Base-by-base conservation (phyloP, 2,888 invertebrate species). In the Mesorhabditis spiculigera region DNA sequence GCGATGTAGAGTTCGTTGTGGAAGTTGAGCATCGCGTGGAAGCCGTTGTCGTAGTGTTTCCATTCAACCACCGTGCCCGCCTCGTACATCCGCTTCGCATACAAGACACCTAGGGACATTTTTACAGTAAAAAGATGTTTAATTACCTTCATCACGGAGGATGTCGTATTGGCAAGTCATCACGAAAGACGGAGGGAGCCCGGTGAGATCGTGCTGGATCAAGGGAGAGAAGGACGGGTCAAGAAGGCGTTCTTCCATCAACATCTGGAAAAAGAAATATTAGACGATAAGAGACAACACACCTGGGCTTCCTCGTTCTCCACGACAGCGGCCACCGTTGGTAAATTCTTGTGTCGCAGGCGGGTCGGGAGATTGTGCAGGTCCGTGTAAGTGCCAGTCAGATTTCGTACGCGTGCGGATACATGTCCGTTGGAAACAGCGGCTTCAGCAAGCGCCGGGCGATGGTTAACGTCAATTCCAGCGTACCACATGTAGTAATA, bases 81-180 rank as follows among this genome's bases (percentile, higher is more conserved):
- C 42, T 69, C 71, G 72, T 76, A 67, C 65, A 87, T 75, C 71
- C 87, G 74, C 44, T 84, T 76, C 0, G 84, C 85, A 71, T 87
- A 87, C 82, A 87, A 84, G 5, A 86, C 63, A 61, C 58, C 58
- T 50, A 50, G n/a, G 3, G n/a, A n/a, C 1, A 50, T n/a, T 13
- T 50, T 50, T 50, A 50, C 58, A 10, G n/a, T n/a, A 10, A 50
- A n/a, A 50, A 50, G n/a, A 50, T 13, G 10, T 50, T 50, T 50
- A 50, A 50, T 13, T 62, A 65, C 80, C 81, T 71, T 87, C 88
- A 73, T 87, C 87, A 4, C 87, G 75, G 8, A 87, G 80, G 4
- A 87, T 85, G 71, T 88, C 88, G 74, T 85, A 86, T 64, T 87
- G 86, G 45, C 86, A 85, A 16, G 87, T 86, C 6, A 86, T 78